These are phyloP conservation scores for Drosophila sp. DNA, from an alignment of 1,140 invertebrate genomes.

Conservation along the genomic window DNA sequence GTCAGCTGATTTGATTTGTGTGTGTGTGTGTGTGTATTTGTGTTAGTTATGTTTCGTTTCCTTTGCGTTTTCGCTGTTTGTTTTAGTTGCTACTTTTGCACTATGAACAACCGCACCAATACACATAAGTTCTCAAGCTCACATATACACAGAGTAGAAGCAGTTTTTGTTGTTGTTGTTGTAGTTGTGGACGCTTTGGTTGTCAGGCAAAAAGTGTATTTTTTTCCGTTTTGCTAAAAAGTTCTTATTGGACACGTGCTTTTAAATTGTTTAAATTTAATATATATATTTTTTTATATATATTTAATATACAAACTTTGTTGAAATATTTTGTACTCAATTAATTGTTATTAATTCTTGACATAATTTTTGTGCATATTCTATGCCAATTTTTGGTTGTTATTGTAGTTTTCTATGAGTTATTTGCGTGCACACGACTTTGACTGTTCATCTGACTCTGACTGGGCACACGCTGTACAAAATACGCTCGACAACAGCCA, in stretches of 20 bases:
- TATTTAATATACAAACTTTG: slow-evolving; percentile 24
- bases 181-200: slow-evolving; percentile 21
- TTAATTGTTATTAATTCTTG: slow-evolving; percentile 29
- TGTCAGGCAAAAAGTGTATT: slow-evolving; percentile 34
- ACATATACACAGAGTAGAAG: slow-evolving; percentile 10
- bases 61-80: slow-evolving; percentile 29
- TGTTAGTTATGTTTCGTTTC: slow-evolving; percentile 12
- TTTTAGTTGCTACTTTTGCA: slow-evolving; percentile 41
- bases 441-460: slow-evolving; percentile 61
- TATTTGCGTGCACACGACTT: slow-evolving; percentile 46
- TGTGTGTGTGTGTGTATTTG: background rate
- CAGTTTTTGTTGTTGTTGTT: slow-evolving; percentile 6
- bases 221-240: slow-evolving; percentile 21
- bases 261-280: background rate
- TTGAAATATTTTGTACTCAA: slow-evolving; percentile 18
- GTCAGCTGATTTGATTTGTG: slow-evolving; percentile 54
- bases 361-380: slow-evolving; percentile 25
- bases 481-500: slow-evolving; percentile 37
- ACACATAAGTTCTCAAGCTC: slow-evolving; percentile 20
- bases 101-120: slow-evolving; percentile 39
- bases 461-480: slow-evolving; percentile 58
- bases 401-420: slow-evolving; percentile 9
- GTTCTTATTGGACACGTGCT: slow-evolving; percentile 48
- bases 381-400: slow-evolving; percentile 40
- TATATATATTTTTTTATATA: background rate